phyloP scores from a whole-genome alignment of 2,797 vertebrate genomes.

The Coccyzus lansbergi region DNA sequence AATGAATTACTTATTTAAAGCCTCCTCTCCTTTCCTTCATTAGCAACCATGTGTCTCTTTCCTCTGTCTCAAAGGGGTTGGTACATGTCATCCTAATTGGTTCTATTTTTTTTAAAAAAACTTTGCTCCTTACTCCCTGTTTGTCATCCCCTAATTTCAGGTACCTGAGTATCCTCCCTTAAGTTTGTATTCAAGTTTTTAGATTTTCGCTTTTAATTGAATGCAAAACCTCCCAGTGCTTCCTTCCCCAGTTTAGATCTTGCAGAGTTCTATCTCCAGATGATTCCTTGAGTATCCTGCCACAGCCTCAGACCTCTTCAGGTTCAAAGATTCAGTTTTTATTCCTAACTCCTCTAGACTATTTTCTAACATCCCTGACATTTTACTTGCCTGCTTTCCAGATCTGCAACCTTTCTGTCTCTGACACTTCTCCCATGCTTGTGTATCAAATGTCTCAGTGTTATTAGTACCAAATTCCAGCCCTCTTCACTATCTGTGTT shows the following conservation, averaged over 20 bases:
- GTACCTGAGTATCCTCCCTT: background rate
- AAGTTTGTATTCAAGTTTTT: background rate
- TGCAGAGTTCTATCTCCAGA: background rate
- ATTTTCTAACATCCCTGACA: background rate
- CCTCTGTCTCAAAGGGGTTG: background rate
- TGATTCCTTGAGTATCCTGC: background rate
- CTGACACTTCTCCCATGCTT: background rate
- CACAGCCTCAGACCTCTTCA: background rate
- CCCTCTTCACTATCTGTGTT: background rate
- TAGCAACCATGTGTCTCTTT: background rate
- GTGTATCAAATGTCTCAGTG: background rate
- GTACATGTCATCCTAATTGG: background rate
- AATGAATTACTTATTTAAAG: background rate
- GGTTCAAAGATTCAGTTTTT: background rate
- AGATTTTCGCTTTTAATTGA: background rate
- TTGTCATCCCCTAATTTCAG: background rate
- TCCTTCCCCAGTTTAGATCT: background rate
- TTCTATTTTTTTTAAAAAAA: background rate
- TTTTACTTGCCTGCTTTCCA: background rate
- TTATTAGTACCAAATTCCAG: background rate
- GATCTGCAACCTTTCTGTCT: background rate
- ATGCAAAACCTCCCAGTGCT: background rate
- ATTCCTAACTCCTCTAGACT: background rate
- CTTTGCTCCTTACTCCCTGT: background rate
- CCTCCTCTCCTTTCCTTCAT: background rate